Conservation (phyloP, 2,888 invertebrate genomes). For the Esperia sulphurella region DNA sequence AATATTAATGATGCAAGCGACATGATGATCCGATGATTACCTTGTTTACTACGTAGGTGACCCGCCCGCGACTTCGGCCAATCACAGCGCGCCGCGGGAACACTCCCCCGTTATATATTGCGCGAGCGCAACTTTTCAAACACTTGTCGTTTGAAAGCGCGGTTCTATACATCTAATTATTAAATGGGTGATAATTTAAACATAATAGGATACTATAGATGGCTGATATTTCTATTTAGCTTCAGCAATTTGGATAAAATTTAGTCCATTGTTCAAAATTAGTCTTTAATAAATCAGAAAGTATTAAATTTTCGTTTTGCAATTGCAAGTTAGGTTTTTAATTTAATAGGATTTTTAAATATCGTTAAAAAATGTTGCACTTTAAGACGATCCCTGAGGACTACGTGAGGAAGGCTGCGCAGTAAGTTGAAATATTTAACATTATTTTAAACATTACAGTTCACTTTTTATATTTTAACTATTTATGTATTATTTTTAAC, state of each 20-base stretch:
- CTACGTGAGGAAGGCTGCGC: conserved; percentile 57
- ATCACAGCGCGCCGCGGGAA: conserved; percentile 46
- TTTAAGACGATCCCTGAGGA: conserved; percentile 60
- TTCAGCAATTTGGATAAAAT: conserved; percentile 73
- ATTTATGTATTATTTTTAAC: too few relatives aligned
- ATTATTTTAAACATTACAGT: conserved; percentile 5
- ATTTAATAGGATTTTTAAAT: conserved; percentile 3
- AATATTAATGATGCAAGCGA: background rate
- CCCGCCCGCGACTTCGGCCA: conserved; percentile 69
- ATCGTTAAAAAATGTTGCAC: conserved; percentile 52
- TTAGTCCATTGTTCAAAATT: conserved; percentile 27
- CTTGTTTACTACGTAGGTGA: conserved; percentile 35
- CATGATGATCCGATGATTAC: background rate
- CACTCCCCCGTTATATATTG: conserved; percentile 59
- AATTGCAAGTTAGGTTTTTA: conserved; percentile 3
- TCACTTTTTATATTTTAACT: too few relatives aligned
- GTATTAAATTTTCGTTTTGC: conserved; percentile 25
- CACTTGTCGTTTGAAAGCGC: conserved; percentile 40
- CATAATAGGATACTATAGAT: conserved; percentile 64
- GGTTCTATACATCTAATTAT: conserved; percentile 31
- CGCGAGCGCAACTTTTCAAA: conserved; percentile 38
- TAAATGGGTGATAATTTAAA: conserved; percentile 75
- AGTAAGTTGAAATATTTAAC: conserved; percentile 45
- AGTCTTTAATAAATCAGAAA: conserved; percentile 28
- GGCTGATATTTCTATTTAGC: conserved; percentile 76